A percentile compares a stretch with the other conserved stretches of the same genome.
phyloP scores from a whole-genome alignment of 2,888 invertebrate species.

The Chymomyza fuscimana region DNA sequence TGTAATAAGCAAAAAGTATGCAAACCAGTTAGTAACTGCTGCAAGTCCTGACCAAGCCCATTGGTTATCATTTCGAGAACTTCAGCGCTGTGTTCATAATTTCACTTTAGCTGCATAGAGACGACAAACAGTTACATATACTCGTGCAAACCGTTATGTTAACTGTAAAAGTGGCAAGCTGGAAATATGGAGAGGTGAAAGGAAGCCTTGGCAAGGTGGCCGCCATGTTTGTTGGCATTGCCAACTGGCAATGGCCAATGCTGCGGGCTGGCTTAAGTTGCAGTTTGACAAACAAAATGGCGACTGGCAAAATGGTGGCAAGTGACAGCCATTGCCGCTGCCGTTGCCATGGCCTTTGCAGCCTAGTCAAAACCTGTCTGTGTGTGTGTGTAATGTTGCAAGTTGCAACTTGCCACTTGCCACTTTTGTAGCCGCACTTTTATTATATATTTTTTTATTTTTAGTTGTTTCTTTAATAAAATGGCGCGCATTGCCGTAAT shows the following conservation, averaged over 20 bases:
- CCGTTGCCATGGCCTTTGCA: slow-evolving; percentile 5
- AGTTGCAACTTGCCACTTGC: slow-evolving; percentile 11
- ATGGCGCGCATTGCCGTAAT: slow-evolving; percentile 33
- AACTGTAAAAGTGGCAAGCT: neutral
- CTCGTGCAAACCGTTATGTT: neutral
- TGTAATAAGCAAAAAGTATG: slow-evolving; percentile 54
- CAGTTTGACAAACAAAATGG: slow-evolving; percentile 1
- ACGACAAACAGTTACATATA: neutral
- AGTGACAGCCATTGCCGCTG: slow-evolving; percentile 1
- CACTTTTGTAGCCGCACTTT: slow-evolving; percentile 22
- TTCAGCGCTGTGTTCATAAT: neutral
- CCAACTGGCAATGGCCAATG: neutral
- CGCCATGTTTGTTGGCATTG: neutral
- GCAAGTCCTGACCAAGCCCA: no score
- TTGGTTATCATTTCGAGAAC: neutral
- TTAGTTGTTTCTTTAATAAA: slow-evolving; percentile 23
- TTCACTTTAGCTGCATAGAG: neutral
- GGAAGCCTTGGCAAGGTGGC: neutral
- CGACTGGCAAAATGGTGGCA: neutral
- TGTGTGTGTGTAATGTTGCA: neutral
- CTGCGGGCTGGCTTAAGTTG: slow-evolving; percentile 2
- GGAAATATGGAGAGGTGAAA: no score
- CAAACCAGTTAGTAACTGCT: slow-evolving; percentile 31
- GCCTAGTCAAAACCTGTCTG: slow-evolving; percentile 11
- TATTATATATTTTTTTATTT: neutral